Evolutionary conservation across 2,113 vertebrate genomes (phyloP).

Genomic region (Oplegnathus fasciatus): DNA sequence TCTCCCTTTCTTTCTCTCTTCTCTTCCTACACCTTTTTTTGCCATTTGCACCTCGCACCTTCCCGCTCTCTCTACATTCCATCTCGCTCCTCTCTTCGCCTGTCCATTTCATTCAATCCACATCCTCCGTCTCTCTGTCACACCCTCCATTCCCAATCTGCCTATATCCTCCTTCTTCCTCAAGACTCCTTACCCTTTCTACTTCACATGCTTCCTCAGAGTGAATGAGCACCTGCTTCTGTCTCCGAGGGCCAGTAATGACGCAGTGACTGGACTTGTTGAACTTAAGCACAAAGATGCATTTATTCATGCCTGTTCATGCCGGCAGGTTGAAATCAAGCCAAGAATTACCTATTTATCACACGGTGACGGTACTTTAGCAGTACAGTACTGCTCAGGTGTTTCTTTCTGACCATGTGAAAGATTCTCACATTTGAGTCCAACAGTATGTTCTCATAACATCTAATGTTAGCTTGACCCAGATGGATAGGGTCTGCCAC

Average conservation of each 20-base stretch:
- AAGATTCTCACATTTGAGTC: background rate
- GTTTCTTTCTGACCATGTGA: background rate
- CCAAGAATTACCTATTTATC: background rate
- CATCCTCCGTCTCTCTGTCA: background rate
- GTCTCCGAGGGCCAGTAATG: slow-evolving; percentile 15
- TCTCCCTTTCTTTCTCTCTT: background rate
- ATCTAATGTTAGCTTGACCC: background rate
- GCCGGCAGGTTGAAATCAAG: background rate
- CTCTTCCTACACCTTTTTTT: background rate
- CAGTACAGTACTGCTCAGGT: background rate
- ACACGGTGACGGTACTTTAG: background rate
- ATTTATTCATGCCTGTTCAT: slow-evolving; percentile 5
- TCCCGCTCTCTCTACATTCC: background rate
- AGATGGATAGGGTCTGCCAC: background rate
- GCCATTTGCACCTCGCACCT: background rate
- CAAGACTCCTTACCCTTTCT: background rate
- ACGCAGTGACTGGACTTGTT: slow-evolving; percentile 15
- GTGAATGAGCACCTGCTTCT: slow-evolving; percentile 23
- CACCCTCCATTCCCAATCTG: background rate
- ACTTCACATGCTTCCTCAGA: background rate
- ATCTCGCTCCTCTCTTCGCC: background rate
- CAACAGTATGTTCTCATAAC: background rate
- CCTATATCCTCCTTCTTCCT: background rate
- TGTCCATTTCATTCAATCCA: slow-evolving; percentile 4
- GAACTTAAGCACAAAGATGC: background rate